Conservation (phyloP, 2,797 vertebrate species). For the Odontamblyopus rebecca region DNA sequence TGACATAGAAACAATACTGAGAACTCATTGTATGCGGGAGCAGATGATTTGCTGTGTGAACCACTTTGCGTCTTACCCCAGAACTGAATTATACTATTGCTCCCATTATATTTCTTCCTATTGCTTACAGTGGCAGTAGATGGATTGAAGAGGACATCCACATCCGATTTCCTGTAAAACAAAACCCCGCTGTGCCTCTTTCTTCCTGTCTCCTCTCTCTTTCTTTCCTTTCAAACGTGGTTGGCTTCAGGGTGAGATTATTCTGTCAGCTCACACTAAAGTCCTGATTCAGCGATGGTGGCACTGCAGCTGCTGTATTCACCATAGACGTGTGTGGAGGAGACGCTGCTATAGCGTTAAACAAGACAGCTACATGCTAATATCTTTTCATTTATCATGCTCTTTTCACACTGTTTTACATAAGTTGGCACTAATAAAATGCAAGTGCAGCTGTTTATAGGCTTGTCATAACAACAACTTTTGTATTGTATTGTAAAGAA, state of each 20-base stretch:
- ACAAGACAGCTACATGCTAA: too few species aligned
- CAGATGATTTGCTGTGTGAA: neutral
- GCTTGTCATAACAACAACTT: neutral
- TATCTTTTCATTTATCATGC: neutral
- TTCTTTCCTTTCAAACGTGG: constrained; percentile 35
- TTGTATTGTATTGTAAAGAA: neutral
- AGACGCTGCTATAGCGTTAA: constrained; percentile 13
- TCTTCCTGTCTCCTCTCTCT: constrained; percentile 25
- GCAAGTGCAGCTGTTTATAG: neutral
- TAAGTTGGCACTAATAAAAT: neutral
- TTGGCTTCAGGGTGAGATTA: constrained; percentile 47
- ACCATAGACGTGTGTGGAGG: constrained; percentile 39
- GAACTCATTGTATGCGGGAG: neutral
- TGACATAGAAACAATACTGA: neutral
- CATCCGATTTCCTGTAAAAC: constrained; percentile 9
- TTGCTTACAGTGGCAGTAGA: neutral
- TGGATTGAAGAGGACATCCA: constrained; percentile 5
- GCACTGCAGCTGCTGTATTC: constrained; percentile 38
- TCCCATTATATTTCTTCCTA: neutral
- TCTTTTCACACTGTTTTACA: neutral
- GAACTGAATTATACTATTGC: neutral
- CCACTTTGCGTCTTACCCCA: neutral
- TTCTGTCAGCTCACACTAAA: constrained; percentile 55
- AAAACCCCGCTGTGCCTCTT: constrained; percentile 20
- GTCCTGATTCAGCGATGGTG: constrained; percentile 63